Conservation (phyloP, 1,140 invertebrate species). For the Gryllus bimaculatus region DNA sequence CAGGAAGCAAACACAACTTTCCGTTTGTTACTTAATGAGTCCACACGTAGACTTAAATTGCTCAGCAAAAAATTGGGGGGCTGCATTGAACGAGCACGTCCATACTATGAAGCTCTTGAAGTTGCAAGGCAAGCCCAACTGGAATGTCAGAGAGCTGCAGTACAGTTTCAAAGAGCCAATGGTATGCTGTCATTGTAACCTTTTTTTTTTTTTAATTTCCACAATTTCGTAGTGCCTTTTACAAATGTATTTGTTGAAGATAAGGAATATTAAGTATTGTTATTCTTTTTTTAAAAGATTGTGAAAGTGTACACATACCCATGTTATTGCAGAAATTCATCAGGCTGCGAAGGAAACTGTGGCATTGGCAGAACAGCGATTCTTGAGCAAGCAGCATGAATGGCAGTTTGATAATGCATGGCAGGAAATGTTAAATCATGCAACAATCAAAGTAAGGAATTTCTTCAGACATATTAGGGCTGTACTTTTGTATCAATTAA, state of each 20-base stretch:
- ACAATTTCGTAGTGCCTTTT: too few species aligned
- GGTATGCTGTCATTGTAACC: conserved; percentile 41
- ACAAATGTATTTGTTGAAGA: background rate
- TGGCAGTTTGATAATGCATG: conserved; percentile 88
- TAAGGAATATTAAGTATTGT: background rate
- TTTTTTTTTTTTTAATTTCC: background rate
- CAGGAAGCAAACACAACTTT: conserved; percentile 77
- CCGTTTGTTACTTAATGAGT: conserved; percentile 73
- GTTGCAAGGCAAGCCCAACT: conserved; percentile 58
- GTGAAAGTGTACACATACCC: background rate
- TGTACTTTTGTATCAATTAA: conserved; percentile 28
- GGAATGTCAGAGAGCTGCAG: conserved; percentile 81
- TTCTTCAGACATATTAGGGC: conserved; percentile 30
- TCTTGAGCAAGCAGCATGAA: conserved; percentile 67
- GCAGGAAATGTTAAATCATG: conserved; percentile 97
- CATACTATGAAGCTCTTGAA: conserved; percentile 78
- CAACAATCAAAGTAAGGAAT: conserved; percentile 67
- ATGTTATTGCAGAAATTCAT: conserved; percentile 55
- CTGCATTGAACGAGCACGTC: conserved; percentile 80
- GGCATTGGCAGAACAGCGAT: conserved; percentile 78
- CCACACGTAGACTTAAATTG: conserved; percentile 70
- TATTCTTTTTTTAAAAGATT: too few species aligned
- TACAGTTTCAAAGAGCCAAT: conserved; percentile 85
- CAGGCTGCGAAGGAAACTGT: conserved; percentile 94
- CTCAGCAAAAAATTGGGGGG: conserved; percentile 74